Evolutionary conservation across 2,888 invertebrate species (phyloP).

Genomic region (Orgyia antiqua): DNA sequence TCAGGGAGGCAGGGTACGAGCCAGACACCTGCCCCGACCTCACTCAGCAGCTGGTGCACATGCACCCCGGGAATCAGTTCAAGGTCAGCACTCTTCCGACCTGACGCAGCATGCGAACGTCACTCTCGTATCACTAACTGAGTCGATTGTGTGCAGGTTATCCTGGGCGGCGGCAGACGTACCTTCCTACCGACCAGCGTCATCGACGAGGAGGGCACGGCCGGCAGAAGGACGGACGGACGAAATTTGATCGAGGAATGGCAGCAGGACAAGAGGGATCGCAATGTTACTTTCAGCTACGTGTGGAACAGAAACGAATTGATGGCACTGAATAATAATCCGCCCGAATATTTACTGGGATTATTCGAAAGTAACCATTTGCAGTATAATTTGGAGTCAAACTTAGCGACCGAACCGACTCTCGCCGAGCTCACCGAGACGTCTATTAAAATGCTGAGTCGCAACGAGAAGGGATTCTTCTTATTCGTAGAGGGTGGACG

Average conservation of each 20-base stretch:
- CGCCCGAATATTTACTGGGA: constrained; percentile 81
- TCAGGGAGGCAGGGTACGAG: constrained; percentile 34
- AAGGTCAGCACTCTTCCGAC: constrained; percentile 65
- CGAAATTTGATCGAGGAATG: constrained; percentile 83
- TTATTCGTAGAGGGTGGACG: constrained; percentile 83
- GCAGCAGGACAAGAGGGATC: constrained; percentile 64
- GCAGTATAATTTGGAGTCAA: constrained; percentile 80
- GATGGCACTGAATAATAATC: constrained; percentile 32
- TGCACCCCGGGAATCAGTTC: constrained; percentile 80
- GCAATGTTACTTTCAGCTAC: constrained; percentile 58
- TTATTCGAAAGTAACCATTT: constrained; percentile 81
- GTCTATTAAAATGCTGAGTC: constrained; percentile 82
- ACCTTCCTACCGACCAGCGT: constrained; percentile 79
- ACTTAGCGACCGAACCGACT: constrained; percentile 74
- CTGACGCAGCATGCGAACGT: not conserved
- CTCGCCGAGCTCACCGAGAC: constrained; percentile 66
- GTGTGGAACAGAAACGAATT: constrained; percentile 80
- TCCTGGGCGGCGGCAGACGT: constrained; percentile 85
- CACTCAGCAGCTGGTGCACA: constrained; percentile 81
- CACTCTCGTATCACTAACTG: not conserved
- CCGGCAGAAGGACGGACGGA: constrained; percentile 75
- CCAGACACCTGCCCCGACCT: constrained; percentile 70
- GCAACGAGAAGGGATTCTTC: constrained; percentile 82
- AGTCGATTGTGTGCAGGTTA: constrained; percentile 59
- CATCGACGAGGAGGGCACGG: constrained; percentile 70